Evolutionary conservation across 2,888 invertebrate genomes (phyloP), one percentile per base, ranked within the genome.

Genomic region (Gibbula magus): DNA sequence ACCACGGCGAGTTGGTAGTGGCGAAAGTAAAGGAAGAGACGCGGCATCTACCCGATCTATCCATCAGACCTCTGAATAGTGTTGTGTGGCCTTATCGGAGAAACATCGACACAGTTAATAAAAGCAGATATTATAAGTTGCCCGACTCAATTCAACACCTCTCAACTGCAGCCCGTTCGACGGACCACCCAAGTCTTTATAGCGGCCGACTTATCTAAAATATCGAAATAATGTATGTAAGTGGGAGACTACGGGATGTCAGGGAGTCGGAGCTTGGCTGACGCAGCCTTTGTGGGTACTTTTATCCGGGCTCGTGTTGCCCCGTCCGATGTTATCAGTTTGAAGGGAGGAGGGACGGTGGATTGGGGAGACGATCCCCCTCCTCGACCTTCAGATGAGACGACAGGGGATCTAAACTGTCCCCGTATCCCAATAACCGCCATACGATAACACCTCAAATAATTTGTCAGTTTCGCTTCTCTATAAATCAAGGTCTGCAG

Each of bases 151-250:
- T 61, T 61, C 61, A 61, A 61, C 61, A 61, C 61, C 61, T 61
- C 61, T 25, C 22, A 29, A 29, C 61, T 29, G 61, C 61, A 25
- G 25, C 4, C 45, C 22, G 61, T 61, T 61, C 29, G 29, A 4
- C 3, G 61, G 61, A 61, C 61, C 61, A 61, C 61, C 61, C 61
- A 61, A 29, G 61, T 18, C 22, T 61, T 61, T 61, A 61, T 61
- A 61, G 61, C 61, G 61, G 61, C 61, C 25, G 29, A 29, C 61
- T 61, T 61, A 61, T 61, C 61, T 61, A 29, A 29, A 61, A 61
- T 61, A 61, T 61, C 61, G 61, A 61, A 61, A 61, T 61, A 61
- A 61, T 61, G 61, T 61, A 29, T 61, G 29, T 61, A 61, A 61
- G 61, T 61, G 29, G 29, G 61, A 61, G 61, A 29, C 61, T 29